Percentiles rank a stretch among this genome's conserved stretches.
Conservation (phyloP, 2,797 vertebrate species). For the Loriculus beryllinus region DNA sequence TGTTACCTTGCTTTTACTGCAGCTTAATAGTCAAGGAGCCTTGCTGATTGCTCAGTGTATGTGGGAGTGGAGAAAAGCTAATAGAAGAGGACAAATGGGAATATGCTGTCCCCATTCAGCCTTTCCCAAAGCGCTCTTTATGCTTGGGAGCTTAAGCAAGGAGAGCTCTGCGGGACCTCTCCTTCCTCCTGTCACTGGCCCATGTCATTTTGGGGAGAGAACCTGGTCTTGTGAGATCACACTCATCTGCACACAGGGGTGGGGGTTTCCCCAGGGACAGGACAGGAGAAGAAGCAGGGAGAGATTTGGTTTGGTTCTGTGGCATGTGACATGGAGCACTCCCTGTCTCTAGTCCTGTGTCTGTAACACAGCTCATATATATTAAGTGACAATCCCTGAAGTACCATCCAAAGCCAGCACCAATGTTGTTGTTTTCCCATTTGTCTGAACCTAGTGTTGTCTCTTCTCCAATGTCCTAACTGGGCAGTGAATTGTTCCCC, state of each 20-base stretch:
- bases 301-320: background rate
- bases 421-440: background rate
- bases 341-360: background rate
- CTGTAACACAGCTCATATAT: background rate
- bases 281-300: background rate
- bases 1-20: background rate
- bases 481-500: background rate
- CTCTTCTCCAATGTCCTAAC: background rate
- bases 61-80: background rate
- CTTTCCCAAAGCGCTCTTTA: background rate
- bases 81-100: background rate
- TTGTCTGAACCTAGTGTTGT: background rate
- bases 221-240: background rate
- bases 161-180: background rate
- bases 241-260: no score
- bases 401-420: background rate
- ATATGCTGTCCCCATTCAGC: background rate
- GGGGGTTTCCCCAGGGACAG: background rate
- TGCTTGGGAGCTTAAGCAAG: background rate
- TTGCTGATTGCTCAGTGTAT: background rate
- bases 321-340: accelerated
- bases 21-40: background rate
- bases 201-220: background rate
- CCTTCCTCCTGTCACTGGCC: background rate
- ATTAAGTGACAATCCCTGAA: background rate